Conservation (phyloP, 2,888 invertebrate species). For the Colostygia pectinataria region DNA sequence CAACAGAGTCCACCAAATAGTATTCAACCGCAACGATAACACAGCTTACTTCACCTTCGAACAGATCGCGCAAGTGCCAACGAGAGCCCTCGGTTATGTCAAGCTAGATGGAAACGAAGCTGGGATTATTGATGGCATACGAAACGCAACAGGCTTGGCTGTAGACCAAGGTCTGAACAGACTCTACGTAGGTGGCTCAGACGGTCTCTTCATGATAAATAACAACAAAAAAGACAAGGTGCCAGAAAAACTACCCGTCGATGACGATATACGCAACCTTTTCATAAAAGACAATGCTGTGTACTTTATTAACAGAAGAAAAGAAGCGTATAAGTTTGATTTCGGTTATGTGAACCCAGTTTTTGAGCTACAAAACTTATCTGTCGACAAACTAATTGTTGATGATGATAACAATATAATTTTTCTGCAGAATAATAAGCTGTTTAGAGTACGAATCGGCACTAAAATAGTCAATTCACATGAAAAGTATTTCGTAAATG, state of each 20-base stretch:
- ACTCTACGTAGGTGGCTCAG: conserved; percentile 62
- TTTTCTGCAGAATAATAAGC: conserved; percentile 50
- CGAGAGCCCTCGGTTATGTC: conserved; percentile 53
- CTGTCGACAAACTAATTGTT: conserved; percentile 55
- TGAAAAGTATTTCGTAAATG: conserved; percentile 51
- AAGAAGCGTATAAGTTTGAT: conserved; percentile 60
- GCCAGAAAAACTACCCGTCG: conserved; percentile 57
- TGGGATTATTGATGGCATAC: conserved; percentile 57
- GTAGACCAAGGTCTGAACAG: conserved; percentile 59
- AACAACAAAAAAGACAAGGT: conserved; percentile 50
- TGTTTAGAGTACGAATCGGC: conserved; percentile 61
- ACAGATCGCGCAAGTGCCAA: conserved; percentile 48
- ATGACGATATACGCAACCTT: conserved; percentile 57
- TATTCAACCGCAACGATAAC: conserved; percentile 59
- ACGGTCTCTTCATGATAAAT: conserved; percentile 63
- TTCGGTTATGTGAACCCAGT: conserved; percentile 51
- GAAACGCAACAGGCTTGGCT: conserved; percentile 65
- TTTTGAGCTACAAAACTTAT: conserved; percentile 50
- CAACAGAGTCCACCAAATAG: conserved; percentile 57
- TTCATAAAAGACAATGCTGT: conserved; percentile 57
- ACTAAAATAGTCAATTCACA: conserved; percentile 59
- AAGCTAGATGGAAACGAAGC: conserved; percentile 49
- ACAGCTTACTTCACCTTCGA: conserved; percentile 67
- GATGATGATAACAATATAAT: conserved; percentile 68
- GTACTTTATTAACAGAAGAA: conserved; percentile 56